Evolutionary conservation across 2,113 vertebrate genomes (phyloP).

Genomic region (Himantopus leucocephalus): DNA sequence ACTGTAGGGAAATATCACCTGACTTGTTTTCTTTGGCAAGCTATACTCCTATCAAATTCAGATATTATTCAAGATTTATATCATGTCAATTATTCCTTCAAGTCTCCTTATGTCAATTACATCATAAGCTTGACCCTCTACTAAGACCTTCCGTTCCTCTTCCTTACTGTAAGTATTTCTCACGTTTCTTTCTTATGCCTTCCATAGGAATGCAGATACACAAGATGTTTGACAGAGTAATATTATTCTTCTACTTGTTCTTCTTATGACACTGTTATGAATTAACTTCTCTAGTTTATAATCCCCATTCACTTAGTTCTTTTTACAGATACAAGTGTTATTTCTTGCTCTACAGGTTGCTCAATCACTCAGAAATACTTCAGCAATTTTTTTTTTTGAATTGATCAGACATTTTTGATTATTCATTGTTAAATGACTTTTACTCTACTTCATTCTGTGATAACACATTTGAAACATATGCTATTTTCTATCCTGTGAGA

Average conservation of each 20-base stretch:
- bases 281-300: not conserved
- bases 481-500: not conserved
- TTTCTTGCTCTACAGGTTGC: conserved; percentile 52
- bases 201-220: not conserved
- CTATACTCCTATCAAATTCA: not conserved
- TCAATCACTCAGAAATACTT: conserved; percentile 58
- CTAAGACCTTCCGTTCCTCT: not conserved
- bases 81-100: not conserved
- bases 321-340: conserved; percentile 56
- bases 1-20: not conserved
- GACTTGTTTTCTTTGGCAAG: not conserved
- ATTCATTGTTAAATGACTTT: conserved; percentile 35
- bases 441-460: not conserved
- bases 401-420: conserved; percentile 40
- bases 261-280: not conserved
- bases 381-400: not conserved
- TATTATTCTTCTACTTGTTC: not conserved
- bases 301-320: not conserved
- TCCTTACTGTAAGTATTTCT: not conserved
- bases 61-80: not conserved
- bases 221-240: not conserved
- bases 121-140: not conserved
- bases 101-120: not conserved
- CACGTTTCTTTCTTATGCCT: not conserved
- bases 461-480: not conserved